Percentiles rank a stretch among this genome's conserved stretches.
phyloP scores from a whole-genome alignment of 2,113 vertebrate species.

The Cranoglanis bouderius region DNA sequence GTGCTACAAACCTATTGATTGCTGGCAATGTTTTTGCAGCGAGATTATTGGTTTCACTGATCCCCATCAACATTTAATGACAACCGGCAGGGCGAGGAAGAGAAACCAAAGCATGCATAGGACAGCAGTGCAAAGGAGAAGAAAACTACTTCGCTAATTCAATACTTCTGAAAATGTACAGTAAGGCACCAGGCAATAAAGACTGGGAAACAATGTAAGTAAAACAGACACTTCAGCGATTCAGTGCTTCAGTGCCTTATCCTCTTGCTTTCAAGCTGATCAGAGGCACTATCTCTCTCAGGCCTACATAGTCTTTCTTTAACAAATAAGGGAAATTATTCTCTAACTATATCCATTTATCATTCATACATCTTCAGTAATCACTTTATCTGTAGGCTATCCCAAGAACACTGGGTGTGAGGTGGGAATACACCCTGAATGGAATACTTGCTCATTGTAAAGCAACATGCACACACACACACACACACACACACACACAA shows the following conservation, averaged over 20 bases:
- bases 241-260: not conserved
- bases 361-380: not conserved
- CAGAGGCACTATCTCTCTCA: not conserved
- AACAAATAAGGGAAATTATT: not conserved
- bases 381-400: not conserved
- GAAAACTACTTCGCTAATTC: conserved; percentile 3
- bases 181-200: not conserved
- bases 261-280: not conserved
- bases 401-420: not conserved
- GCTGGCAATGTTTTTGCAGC: conserved; percentile 60
- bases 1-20: conserved; percentile 71
- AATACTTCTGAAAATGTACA: not conserved
- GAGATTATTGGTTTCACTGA: conserved; percentile 74
- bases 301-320: not conserved
- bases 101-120: conserved; percentile 38
- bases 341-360: not conserved
- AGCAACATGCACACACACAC: no score
- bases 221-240: conserved; percentile 6
- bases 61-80: conserved; percentile 76
- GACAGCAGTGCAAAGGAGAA: conserved; percentile 13
- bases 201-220: not conserved
- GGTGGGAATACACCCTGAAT: not conserved
- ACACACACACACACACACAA: no score
- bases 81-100: conserved; percentile 54
- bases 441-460: no score